Base-by-base conservation (phyloP, 1,140 invertebrate genomes). In the Temnothorax nylanderi region DNA sequence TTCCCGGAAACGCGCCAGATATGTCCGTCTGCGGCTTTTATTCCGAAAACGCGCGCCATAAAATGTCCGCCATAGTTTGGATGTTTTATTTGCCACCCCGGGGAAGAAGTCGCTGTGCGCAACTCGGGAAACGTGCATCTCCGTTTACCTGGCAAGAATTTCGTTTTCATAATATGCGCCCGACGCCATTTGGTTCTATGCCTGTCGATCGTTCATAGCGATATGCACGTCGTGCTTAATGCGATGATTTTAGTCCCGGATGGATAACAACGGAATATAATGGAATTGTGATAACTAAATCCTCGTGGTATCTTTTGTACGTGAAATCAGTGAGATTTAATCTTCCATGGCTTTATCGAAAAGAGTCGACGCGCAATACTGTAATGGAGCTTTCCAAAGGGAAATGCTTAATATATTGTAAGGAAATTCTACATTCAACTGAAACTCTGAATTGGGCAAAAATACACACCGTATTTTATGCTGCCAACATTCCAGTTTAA, bases 41-140 rank as follows among this genome's bases (percentile, higher is more conserved):
- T 89, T 77, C 26, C 88, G 75, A 74, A 88, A 86, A 86, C 54
- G 69, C 74, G 85, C 78, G 56, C 54, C 37, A 41, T 41, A 41
- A 56, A 11, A 47, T 67, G 74, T 76, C 76, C 54, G 71, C 54
- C 18, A 26, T 16, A 82, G 54, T 71, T 72, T 58, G 34, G 32
- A 64, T 85, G 84, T 89, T 89, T 89, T 86, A 88, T 89, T 80
- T 62, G 41, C 41, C 56, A 60, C n/a, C 41, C 54, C 51, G 67
- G n/a, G 37, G 54, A 84, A 84, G 54, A 62, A 84, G 69, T 84
- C 80, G 10, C 21, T 13, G n/a, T 81, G 65, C 7, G 60, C n/a
- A 58, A 32, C 51, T 81, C 64, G 13, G 67, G 2, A 44, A 69
- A 49, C 41, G 71, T 18, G 69, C 37, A 60, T 75, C 80, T 60